Conservation (phyloP, 2,888 invertebrate species). For the Perizoma affinitatum region DNA sequence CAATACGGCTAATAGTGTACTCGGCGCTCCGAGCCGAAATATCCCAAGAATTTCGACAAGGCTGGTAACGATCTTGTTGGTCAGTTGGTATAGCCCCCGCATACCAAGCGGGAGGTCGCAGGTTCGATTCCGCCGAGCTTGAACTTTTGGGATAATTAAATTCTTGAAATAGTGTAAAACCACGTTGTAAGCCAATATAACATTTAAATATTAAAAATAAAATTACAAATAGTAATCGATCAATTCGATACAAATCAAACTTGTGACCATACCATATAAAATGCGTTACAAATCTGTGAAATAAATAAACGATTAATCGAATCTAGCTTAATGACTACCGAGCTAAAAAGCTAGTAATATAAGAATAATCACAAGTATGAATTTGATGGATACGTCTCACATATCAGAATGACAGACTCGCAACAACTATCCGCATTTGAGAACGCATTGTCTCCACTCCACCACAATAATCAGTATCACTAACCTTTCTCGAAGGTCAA, state of each 20-base stretch:
- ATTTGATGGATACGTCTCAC: constrained; percentile 65
- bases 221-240: constrained; percentile 21
- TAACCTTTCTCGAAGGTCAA: constrained; percentile 83
- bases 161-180: background rate
- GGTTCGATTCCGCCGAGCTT: too few species aligned
- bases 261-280: constrained; percentile 67
- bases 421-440: constrained; percentile 63
- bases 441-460: constrained; percentile 65
- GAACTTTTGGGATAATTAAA: too few species aligned
- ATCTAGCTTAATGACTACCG: constrained; percentile 79
- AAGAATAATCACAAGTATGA: constrained; percentile 76
- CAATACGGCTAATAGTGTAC: constrained; percentile 24
- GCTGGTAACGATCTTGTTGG: too few species aligned
- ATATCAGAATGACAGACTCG: constrained; percentile 64
- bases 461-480: constrained; percentile 77
- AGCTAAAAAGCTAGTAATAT: constrained; percentile 75
- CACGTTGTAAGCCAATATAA: constrained; percentile 11
- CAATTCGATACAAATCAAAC: constrained; percentile 45
- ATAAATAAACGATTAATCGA: constrained; percentile 70
- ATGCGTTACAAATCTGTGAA: constrained; percentile 50
- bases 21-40: background rate
- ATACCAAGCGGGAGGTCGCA: too few species aligned
- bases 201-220: constrained; percentile 20
- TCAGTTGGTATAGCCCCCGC: too few species aligned
- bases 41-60: too few species aligned